Conservation (phyloP, 2,113 vertebrate species). For the Apistogramma diplotaenia region DNA sequence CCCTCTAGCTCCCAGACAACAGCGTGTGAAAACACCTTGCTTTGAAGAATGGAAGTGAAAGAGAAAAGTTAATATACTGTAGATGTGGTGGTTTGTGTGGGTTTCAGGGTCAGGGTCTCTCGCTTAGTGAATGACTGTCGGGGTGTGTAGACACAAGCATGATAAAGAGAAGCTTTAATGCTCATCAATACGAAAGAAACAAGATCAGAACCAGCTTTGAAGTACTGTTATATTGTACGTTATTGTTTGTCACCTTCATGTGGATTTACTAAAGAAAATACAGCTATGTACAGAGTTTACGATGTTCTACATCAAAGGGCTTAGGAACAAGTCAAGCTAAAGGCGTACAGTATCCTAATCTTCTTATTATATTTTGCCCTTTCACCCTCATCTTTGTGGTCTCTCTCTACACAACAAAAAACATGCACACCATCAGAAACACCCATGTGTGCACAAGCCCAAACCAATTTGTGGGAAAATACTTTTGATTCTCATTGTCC, state of each 20-base stretch:
- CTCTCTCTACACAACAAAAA: neutral
- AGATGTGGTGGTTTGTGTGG: constrained; percentile 33
- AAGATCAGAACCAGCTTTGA: constrained; percentile 35
- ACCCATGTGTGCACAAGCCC: neutral
- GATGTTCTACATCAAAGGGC: constrained; percentile 41
- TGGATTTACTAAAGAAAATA: neutral
- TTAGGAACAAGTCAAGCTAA: neutral
- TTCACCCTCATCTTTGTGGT: neutral
- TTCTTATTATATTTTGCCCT: neutral
- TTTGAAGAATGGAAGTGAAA: constrained; percentile 34
- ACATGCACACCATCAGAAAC: neutral
- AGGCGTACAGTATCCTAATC: neutral
- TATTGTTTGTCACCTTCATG: constrained; percentile 12
- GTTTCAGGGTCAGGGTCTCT: constrained; percentile 37
- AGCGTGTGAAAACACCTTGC: neutral
- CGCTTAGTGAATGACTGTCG: neutral
- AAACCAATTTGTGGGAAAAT: constrained; percentile 64
- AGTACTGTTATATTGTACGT: constrained; percentile 5
- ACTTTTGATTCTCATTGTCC: constrained; percentile 21
- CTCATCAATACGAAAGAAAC: neutral
- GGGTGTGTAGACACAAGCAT: neutral
- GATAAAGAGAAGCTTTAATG: constrained; percentile 13
- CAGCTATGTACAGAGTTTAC: constrained; percentile 6
- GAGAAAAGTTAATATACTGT: constrained; percentile 17
- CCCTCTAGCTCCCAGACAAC: constrained; percentile 20